phyloP scores from a whole-genome alignment of 2,888 invertebrate genomes.

The Steinernema hermaphroditum region DNA sequence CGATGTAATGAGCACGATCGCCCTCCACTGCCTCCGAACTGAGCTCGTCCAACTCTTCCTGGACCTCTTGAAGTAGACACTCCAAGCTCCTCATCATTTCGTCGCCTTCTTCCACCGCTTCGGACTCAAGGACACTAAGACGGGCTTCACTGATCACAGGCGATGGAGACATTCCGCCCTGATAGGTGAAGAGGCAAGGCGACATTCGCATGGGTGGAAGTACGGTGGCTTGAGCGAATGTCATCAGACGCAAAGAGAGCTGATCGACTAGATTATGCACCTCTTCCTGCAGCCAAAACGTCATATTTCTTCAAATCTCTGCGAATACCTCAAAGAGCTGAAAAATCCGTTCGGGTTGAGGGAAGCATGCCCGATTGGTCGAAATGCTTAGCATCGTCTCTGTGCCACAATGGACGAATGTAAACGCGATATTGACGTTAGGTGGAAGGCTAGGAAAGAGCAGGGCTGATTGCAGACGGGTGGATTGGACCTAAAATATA shows the following conservation, averaged over 20 bases:
- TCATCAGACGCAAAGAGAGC: background rate
- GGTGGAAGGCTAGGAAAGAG: conserved; percentile 3
- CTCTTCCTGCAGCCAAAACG: background rate
- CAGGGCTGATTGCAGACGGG: background rate
- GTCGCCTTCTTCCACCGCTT: background rate
- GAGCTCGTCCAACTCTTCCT: background rate
- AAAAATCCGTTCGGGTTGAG: background rate
- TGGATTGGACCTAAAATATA: background rate
- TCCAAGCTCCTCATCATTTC: background rate
- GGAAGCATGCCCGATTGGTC: background rate
- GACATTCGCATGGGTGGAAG: conserved; percentile 1
- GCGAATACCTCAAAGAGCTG: background rate
- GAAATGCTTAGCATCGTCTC: conserved; percentile 11
- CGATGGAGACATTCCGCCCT: background rate
- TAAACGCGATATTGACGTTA: background rate
- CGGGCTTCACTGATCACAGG: background rate
- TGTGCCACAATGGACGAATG: conserved; percentile 3
- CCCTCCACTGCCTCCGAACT: background rate
- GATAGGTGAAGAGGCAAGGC: background rate
- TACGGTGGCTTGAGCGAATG: background rate
- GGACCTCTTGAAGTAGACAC: background rate
- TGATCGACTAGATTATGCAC: background rate
- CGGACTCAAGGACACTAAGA: background rate
- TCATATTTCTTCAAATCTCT: background rate
- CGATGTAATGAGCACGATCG: background rate